Base-by-base conservation (phyloP, 2,113 vertebrate genomes). In the Anarhynchus alexandrinus region DNA sequence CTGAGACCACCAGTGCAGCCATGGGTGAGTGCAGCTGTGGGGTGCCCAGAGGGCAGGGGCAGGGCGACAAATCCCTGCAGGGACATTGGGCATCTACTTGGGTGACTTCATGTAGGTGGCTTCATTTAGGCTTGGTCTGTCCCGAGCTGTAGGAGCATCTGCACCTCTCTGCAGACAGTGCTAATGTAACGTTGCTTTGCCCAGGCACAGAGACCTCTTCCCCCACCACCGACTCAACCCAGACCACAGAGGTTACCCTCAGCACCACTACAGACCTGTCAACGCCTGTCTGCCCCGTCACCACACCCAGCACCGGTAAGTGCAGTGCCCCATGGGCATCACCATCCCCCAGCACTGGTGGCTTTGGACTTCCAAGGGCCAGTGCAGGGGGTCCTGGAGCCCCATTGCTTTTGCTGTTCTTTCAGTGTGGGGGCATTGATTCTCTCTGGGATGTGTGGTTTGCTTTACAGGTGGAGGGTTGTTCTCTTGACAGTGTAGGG, bases 381-480 rank as follows among this genome's bases (percentile, higher is more conserved):
- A 23, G 21, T 20, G 40, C 15, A 12, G 42, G 32, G n/a, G 8
- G 6, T 78, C 30, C 83, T 88, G 82, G 32, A 55, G 47, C 73
- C 22, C 43, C 36, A 2, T 22, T 73, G 52, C n/a, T 78, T 80
- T 57, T 51, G 20, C 23, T 1, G 0, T 69, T 34, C 49, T 82
- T 38, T 82, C 57, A 30, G 0, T 19, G 26, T 1, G 3, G 51
- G 30, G 22, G 5, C 20, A 23, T 4, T 38, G 38, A 23, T 54
- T 27, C n/a, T 80, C 62, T 88, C 40, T 30, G 88, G 21, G 58
- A n/a, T 0, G 0, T 18, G 20, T 59, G 62, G 8, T 65, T 94
- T 82, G 34, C 82, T 54, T 32, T 80, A 25, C 21, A 38, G 38
- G 12, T 43, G 43, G 49, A 52, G 19, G 22, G 13, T 54, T 79